Conservation (phyloP, 2,113 vertebrate species). For the western clawed frog (Xenopus tropicalis) region DNA sequence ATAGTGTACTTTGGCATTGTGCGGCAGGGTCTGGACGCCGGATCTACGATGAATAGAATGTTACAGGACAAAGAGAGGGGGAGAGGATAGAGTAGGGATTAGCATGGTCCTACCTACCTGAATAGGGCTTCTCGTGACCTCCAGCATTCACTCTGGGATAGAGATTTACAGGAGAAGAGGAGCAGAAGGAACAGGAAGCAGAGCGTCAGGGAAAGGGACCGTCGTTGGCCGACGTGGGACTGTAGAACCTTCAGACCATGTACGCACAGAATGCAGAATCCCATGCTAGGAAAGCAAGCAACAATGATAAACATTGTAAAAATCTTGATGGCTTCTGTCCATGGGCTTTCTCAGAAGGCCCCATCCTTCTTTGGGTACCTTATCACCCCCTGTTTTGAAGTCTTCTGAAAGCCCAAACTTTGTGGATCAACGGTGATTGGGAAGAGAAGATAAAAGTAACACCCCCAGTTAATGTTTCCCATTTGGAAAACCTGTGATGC, state of each 20-base stretch:
- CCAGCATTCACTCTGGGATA: constrained; percentile 93
- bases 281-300: constrained; percentile 74
- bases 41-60: constrained; percentile 67
- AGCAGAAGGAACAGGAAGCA: constrained; percentile 78
- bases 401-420: no score
- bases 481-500: no score
- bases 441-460: no score
- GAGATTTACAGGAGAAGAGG: constrained; percentile 90
- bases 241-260: constrained; percentile 82
- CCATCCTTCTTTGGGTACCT: no score
- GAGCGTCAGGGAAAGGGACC: constrained; percentile 64
- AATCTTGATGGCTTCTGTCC: no score
- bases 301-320: no score
- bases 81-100: background rate
- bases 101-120: constrained; percentile 64
- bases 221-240: constrained; percentile 70
- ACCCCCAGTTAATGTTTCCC: no score
- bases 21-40: constrained; percentile 91
- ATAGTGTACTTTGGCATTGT: constrained; percentile 98
- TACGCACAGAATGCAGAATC: constrained; percentile 91
- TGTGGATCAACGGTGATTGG: no score
- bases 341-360: no score
- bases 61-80: background rate
- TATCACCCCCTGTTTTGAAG: no score
- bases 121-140: constrained; percentile 91